Base-by-base conservation (phyloP, 2,113 vertebrate species). In the Ochotona princeps region DNA sequence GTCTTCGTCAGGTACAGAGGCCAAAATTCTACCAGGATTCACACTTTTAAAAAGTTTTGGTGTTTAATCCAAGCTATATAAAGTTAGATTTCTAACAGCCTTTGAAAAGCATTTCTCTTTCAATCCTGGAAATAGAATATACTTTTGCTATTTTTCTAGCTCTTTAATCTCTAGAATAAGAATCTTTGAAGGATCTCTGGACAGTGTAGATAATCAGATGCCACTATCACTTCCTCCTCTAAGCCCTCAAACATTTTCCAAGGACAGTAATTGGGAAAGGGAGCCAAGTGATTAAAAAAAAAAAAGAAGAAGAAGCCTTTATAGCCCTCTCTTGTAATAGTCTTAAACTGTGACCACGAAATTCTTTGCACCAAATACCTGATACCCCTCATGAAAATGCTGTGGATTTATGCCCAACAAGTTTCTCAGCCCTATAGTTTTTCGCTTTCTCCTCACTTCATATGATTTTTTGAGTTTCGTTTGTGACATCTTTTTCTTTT, bases 281-380 rank as follows among this genome's bases (percentile, higher is more conserved):
- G 75, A 95, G 75, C 47, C 67, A 92, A 54, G 30, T 60, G 30
- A 28, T 87, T n/a, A 54, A 72, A 92, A 90, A 25, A 28, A 44
- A 44, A 35, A 54, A 72, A 92, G 87, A 25, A 28, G n/a, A n/a
- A n/a, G n/a, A n/a, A 11, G 65, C 26, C 44, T 0, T 54, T 21
- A 35, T 90, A 78, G 72, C 32, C 38, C 26, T 25, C 0, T 93
- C 54, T 90, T 72, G 12, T 63, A 23, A 49, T 70, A 51, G 76
- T 51, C 32, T 74, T 83, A n/a, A n/a, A 73, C 72, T 87, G 91
- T 91, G 54, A n/a, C 63, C 47, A 49, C 57, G 85, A 73, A 90
- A 70, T n/a, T 44, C 23, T 93, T 87, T 96, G 47, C 44, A n/a
- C 51, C 87, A 21, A 96, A 87, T 76, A n/a, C 57, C 57, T 84